Evolutionary conservation across 2,888 invertebrate species (phyloP), one percentile per base, ranked within the genome.

Genomic region (Druceiella hillmani): DNA sequence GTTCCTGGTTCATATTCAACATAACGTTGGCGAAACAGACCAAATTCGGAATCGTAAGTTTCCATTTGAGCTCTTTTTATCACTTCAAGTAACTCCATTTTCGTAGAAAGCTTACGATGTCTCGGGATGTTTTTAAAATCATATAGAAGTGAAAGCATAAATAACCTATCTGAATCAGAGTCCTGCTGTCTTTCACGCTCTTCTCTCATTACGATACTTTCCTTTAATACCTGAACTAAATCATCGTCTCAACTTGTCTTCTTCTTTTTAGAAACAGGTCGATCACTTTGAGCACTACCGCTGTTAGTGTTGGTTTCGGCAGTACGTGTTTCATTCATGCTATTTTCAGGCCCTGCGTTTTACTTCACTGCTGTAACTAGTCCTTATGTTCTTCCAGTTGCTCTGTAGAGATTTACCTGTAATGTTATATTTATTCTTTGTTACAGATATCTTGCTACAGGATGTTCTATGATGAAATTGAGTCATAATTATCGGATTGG

Each of bases 321-420:
- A 49, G 47, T 45, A 43, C 48, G 46, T 48, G 49, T 49, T 48
- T 49, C 44, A 30, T 45, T 40, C 43, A 48, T 46, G 46, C 48
- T 48, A 48, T 47, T 47, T 45, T 45, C 45, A 46, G 45, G 46
- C 44, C 47, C 43, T 46, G 46, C 50, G 46, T 47, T 47, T 48
- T 48, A 48, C 40, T 43, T 51, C 49, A 48, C 51, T 49, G 43
- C 45, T 45, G 44, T 43, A 49, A 45, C 50, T 44, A 46, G 49
- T 45, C 38, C 50, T 50, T 40, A 52, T 51, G 45, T 53, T 53
- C 43, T 53, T 52, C 50, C 52, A 51, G 45, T 50, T 52, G 46
- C 44, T 45, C 42, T 51, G 50, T 43, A 51, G 46, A 44, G n/a
- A n/a, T n/a, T n/a, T n/a, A n/a, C n/a, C n/a, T n/a, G n/a, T n/a